Evolutionary conservation across 2,888 invertebrate genomes (phyloP).

Genomic region (Theodoxus fluviatilis): DNA sequence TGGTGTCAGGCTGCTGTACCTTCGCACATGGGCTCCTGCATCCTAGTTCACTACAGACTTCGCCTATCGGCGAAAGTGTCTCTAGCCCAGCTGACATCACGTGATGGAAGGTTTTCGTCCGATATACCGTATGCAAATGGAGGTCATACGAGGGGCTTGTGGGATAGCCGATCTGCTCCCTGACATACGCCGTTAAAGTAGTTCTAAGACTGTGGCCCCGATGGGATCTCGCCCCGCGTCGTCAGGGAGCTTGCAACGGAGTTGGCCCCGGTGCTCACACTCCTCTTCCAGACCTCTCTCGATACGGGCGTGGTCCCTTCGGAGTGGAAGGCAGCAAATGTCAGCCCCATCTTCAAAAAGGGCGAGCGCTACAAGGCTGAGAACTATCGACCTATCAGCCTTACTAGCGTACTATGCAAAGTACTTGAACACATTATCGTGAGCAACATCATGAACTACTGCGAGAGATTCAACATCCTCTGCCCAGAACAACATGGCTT

Average conservation of each 20-base stretch:
- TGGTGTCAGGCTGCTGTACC: no score
- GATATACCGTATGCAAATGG: no score
- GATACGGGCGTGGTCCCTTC: constrained; percentile 27
- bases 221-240: constrained; percentile 27
- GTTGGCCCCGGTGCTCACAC: constrained; percentile 29
- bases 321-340: constrained; percentile 34
- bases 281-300: constrained; percentile 30
- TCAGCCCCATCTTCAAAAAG: constrained; percentile 36
- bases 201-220: constrained; percentile 29
- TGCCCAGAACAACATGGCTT: constrained; percentile 37
- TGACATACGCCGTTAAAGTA: no score
- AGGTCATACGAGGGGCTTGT: no score
- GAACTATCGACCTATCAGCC: constrained; percentile 37
- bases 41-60: no score
- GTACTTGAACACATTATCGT: constrained; percentile 35
- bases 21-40: no score
- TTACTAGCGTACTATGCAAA: constrained; percentile 30
- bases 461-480: constrained; percentile 32
- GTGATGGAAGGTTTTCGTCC: no score
- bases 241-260: constrained; percentile 28
- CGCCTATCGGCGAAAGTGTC: no score
- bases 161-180: no score
- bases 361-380: constrained; percentile 28
- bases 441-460: constrained; percentile 30
- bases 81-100: no score